Conservation (phyloP, 1,140 invertebrate genomes). For the Scaptodrosophila lebanonensis region DNA sequence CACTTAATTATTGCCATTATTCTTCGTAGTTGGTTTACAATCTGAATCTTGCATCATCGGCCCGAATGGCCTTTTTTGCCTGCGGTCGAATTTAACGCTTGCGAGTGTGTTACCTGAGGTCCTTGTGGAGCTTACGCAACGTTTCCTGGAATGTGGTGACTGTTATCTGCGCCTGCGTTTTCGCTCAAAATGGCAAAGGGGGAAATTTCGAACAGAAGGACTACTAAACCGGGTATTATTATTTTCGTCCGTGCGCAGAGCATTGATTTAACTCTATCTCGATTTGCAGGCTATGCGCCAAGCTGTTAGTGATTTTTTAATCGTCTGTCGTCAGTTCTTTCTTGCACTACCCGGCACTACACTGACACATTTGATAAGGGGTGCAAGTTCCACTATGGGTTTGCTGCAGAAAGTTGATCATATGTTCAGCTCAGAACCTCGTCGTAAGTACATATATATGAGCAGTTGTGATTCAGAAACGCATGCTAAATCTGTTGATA, state of each 20-base stretch:
- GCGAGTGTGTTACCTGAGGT: conserved; percentile 41
- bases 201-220: conserved; percentile 13
- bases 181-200: conserved; percentile 15
- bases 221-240: conserved; percentile 44
- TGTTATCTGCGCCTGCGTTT: conserved; percentile 45
- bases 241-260: conserved; percentile 4
- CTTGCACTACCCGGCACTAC: conserved; percentile 3
- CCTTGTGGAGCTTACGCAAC: conserved; percentile 35
- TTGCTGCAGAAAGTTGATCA: conserved; percentile 30
- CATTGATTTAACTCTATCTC: conserved; percentile 4
- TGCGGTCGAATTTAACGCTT: conserved; percentile 40
- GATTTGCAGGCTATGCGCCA: conserved; percentile 42
- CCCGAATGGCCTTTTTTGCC: conserved; percentile 7
- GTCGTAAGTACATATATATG: conserved; percentile 20
- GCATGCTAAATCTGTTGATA: conserved; percentile 13
- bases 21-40: conserved; percentile 77
- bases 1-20: background rate
- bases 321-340: conserved; percentile 33
- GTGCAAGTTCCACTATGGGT: conserved; percentile 14
- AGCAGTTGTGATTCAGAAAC: background rate
- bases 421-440: conserved; percentile 26
- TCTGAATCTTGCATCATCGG: conserved; percentile 75
- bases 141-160: conserved; percentile 54
- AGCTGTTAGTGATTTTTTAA: conserved; percentile 19
- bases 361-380: conserved; percentile 20